Percentiles rank a stretch among this genome's conserved stretches.
Conservation (phyloP, 2,888 invertebrate species). For the Platycnemis pennipes region DNA sequence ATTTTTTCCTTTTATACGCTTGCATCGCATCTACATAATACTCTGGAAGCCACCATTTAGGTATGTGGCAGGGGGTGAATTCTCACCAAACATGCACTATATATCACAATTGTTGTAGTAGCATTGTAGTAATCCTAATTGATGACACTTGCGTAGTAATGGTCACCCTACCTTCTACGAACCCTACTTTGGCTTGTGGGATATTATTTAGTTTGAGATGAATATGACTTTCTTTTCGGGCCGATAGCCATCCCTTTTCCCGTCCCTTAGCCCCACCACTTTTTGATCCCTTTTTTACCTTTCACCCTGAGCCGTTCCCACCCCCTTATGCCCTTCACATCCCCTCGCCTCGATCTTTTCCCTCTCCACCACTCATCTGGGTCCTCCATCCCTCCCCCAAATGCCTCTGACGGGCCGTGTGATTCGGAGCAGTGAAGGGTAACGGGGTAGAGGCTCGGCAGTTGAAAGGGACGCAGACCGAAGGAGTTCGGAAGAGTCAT, state of each 20-base stretch:
- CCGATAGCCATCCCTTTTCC: not conserved
- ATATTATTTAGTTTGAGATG: no score
- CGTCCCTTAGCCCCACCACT: not conserved
- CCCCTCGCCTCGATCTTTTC: not conserved
- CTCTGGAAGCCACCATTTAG: no score
- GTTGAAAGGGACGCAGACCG: not conserved
- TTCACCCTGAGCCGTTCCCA: not conserved
- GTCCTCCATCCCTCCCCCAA: not conserved
- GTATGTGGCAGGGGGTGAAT: no score
- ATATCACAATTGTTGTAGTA: no score
- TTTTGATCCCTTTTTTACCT: not conserved
- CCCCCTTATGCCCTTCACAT: not conserved
- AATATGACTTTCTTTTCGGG: not conserved
- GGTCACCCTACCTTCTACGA: no score
- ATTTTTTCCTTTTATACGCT: no score
- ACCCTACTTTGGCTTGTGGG: no score
- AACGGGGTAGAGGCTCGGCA: not conserved
- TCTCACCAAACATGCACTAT: no score
- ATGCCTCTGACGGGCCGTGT: conserved; percentile 38
- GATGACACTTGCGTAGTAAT: no score
- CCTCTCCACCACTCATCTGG: not conserved
- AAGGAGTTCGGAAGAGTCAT: not conserved
- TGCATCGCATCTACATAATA: no score
- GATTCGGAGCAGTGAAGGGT: conserved; percentile 35
- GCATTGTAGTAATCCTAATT: no score